A percentile compares a stretch with the other conserved stretches of the same genome.
Conservation (phyloP, 2,797 vertebrate species). For the Neosilurus mollespiculum region DNA sequence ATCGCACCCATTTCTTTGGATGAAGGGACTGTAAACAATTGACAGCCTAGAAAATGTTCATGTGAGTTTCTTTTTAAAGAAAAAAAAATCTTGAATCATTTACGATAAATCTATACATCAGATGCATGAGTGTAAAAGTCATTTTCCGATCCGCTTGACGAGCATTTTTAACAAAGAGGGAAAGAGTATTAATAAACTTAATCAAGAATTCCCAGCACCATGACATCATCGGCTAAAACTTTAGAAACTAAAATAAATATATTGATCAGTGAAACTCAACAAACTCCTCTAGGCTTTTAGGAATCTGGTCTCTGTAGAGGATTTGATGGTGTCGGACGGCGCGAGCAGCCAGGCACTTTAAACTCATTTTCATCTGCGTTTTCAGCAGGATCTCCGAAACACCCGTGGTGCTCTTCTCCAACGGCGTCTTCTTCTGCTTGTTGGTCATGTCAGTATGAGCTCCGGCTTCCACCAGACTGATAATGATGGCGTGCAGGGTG, state of each 20-base stretch:
- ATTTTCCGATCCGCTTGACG: neutral
- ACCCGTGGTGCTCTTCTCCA: slow-evolving; percentile 95
- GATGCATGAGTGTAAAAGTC: slow-evolving; percentile 2
- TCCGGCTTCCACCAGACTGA: slow-evolving; percentile 92
- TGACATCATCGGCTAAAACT: slow-evolving; percentile 20
- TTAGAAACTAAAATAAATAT: slow-evolving; percentile 47
- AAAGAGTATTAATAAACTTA: neutral
- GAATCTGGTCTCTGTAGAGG: slow-evolving; percentile 94
- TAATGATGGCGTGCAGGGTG: slow-evolving; percentile 96
- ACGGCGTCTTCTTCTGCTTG: slow-evolving; percentile 94
- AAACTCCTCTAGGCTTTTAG: slow-evolving; percentile 94
- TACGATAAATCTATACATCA: neutral
- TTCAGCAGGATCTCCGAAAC: slow-evolving; percentile 97
- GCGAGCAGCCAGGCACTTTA: slow-evolving; percentile 97
- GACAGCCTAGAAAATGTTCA: neutral
- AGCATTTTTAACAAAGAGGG: slow-evolving; percentile 14
- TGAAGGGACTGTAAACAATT: slow-evolving; percentile 17
- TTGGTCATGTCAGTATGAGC: slow-evolving; percentile 98
- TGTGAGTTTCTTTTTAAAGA: neutral
- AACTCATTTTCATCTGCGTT: slow-evolving; percentile 98
- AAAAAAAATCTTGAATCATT: neutral
- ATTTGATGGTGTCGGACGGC: slow-evolving; percentile 90
- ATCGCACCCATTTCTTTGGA: neutral
- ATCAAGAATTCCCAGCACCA: slow-evolving; percentile 45
- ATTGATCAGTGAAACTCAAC: slow-evolving; percentile 90